Evolutionary conservation across 2,888 invertebrate genomes (phyloP).

Genomic region (Emmelina monodactyla): DNA sequence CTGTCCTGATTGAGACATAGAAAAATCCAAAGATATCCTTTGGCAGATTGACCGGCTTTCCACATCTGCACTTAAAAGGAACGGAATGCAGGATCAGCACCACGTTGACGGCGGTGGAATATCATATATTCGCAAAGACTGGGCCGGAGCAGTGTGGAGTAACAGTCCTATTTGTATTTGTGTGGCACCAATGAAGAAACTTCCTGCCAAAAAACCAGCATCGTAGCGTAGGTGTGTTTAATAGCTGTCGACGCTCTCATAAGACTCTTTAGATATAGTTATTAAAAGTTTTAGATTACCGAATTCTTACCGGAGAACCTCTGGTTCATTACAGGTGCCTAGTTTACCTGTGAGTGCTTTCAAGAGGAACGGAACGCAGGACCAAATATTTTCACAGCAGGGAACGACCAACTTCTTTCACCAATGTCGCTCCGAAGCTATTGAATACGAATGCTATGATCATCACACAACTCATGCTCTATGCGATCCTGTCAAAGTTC

Average conservation of each 20-base stretch:
- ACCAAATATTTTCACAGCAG: conserved; percentile 48
- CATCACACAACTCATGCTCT: conserved; percentile 22
- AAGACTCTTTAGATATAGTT: not conserved
- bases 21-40: conserved; percentile 14
- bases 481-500: conserved; percentile 40
- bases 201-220: conserved; percentile 22
- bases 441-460: conserved; percentile 36
- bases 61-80: conserved; percentile 45
- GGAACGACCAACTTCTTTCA: conserved; percentile 45
- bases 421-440: conserved; percentile 39
- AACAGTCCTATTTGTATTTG: conserved; percentile 31
- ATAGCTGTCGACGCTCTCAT: no score
- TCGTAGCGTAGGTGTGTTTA: not conserved
- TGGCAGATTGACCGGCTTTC: conserved; percentile 45
- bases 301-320: no score
- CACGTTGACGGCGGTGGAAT: conserved; percentile 43
- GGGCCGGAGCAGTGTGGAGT: conserved; percentile 34
- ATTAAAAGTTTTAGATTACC: not conserved
- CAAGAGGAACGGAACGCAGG: conserved; percentile 59
- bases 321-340: conserved; percentile 51
- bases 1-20: not conserved
- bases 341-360: conserved; percentile 47
- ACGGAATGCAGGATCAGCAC: conserved; percentile 51
- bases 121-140: conserved; percentile 44
- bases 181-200: conserved; percentile 45